Evolutionary conservation across 2,113 vertebrate species (phyloP), one percentile per base, ranked within the genome.

Genomic region (Ameiurus melas): DNA sequence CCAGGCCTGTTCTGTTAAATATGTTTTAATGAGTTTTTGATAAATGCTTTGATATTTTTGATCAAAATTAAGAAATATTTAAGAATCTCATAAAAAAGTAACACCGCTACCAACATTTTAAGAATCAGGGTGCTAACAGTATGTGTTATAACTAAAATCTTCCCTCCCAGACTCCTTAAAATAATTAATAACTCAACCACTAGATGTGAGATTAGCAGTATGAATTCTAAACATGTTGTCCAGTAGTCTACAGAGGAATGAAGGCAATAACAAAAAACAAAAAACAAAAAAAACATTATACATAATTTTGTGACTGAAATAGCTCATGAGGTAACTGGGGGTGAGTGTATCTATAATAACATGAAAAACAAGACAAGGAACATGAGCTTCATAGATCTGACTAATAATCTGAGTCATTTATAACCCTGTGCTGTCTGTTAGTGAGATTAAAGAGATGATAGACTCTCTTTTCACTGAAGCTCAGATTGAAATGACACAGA

Each of bases 321-420:
- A 64, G 62, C 62, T 25, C 6, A 53, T 71, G 78, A 39, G 36
- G 22, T 70, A 62, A 22, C 62, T 82, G 78, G 78, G 60, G 58
- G 47, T 70, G 78, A 43, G 30, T 36, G 64, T 79, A 51, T 66
- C n/a, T 25, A 22, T 17, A 80, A 55, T 51, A 53, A 79, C 77
- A 8, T 55, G 75, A 82, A 22, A 27, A 87, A 87, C 47, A 19
- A 81, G 47, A 39, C 22, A 20, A 80, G 43, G 71, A 70, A 64
- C 86, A 68, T 33, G 86, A 57, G 86, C 30, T 82, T n/a, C 20
- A n/a, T 64, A 68, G 47, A 66, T 70, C 14, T 82, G 33, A 62
- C 82, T 57, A 82, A 82, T 78, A 78, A 53, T 51, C 51, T 36
- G 80, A 83, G 80, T 83, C 80, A 83, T 62, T 83, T 39, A 62